Conservation (phyloP, 1,140 invertebrate species). For the Drosophila murphyi region DNA sequence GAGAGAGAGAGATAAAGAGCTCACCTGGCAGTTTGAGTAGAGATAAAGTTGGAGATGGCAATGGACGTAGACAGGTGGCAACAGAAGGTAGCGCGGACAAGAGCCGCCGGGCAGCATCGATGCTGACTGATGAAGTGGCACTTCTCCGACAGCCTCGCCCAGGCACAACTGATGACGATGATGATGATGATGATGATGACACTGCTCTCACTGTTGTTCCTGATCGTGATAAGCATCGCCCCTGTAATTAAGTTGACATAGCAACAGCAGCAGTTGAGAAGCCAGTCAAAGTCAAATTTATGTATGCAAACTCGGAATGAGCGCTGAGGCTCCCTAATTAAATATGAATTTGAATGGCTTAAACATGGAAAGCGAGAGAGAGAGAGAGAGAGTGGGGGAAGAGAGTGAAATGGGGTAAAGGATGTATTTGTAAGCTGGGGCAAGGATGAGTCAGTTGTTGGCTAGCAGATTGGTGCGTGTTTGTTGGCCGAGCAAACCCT, state of each 20-base stretch:
- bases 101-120: constrained; percentile 54
- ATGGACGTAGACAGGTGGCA: constrained; percentile 49
- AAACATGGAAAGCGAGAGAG: not conserved
- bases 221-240: constrained; percentile 68
- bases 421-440: constrained; percentile 6
- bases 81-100: constrained; percentile 55
- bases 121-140: constrained; percentile 81
- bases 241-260: constrained; percentile 70
- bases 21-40: not conserved
- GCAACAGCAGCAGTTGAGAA: constrained; percentile 31
- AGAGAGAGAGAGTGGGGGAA: not conserved
- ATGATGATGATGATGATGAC: constrained; percentile 13
- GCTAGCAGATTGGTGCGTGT: constrained; percentile 66
- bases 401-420: constrained; percentile 4
- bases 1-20: not conserved
- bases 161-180: constrained; percentile 40
- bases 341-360: constrained; percentile 66
- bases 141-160: constrained; percentile 51
- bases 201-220: not conserved
- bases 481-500: constrained; percentile 14
- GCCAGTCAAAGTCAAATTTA: constrained; percentile 47
- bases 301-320: not conserved
- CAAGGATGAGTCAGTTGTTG: constrained; percentile 50
- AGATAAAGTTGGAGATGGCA: constrained; percentile 30
- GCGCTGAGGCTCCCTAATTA: constrained; percentile 55